Evolutionary conservation across 2,888 invertebrate genomes (phyloP), one percentile per base, ranked within the genome.

Genomic region (Caenorhabditis doughertyi): DNA sequence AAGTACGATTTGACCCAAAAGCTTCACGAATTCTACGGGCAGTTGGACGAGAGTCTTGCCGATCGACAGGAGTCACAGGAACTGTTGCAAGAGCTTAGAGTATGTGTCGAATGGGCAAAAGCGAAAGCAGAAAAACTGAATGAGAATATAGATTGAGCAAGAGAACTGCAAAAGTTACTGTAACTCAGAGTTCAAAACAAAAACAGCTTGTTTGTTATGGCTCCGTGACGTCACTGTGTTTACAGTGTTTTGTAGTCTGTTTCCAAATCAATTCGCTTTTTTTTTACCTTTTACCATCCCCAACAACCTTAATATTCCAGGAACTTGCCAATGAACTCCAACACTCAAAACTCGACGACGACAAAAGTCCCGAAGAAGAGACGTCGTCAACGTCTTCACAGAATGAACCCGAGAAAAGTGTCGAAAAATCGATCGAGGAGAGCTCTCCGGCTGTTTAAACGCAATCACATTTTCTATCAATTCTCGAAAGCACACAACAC

Each of bases 1-100:
- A 86, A 87, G 60, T 72, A 77, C 84, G 88, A 88, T 62, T 53
- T 84, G 44, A 56, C 82, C 7, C 85, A 84, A 42, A 84, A 81
- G 25, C 58, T 81, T n/a, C 65, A 79, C 77, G 81, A 84, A 13
- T 73, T 76, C 58, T 81, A 71, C 65, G 35, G 25, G 3, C 70
- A 81, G 58, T 35, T 74, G 3, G 84, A 84, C 53, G 65, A 84
- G 51, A 68, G 47, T n/a, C 11, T 13, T 1, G 73, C 47, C 13
- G 83, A 83, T 18, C 35, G 42, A 18, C 18, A 58, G 18, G 83
- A 83, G 11, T 70, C 67, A 1, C 51, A 73, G 2, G 58, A 81
- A 32, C 44, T 85, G 25, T n/a, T 79, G 1, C 32, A 53, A 18
- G 83, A 83, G 65, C 39, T 85, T 27, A 71, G 60, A n/a, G 42